phyloP scores from a whole-genome alignment of 2,113 vertebrate genomes.

The Enhydra lutris region DNA sequence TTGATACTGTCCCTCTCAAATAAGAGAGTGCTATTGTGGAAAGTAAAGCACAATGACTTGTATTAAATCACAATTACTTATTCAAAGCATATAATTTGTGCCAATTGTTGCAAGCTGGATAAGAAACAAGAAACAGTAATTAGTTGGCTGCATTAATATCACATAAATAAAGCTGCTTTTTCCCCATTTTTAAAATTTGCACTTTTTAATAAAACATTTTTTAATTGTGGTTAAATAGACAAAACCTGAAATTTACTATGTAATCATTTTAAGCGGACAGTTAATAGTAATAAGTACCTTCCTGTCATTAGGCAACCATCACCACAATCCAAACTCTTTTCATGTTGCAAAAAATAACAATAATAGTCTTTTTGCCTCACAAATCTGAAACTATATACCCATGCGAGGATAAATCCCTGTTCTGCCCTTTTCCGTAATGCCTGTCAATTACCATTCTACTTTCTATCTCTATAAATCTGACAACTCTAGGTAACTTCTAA shows the following conservation, averaged over 20 bases:
- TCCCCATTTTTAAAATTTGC: background rate
- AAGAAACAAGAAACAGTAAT: background rate
- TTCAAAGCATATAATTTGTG: background rate
- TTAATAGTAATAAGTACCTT: background rate
- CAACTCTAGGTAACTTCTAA: background rate
- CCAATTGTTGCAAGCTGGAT: background rate
- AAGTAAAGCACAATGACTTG: background rate
- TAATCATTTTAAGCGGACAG: background rate
- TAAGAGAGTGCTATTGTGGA: background rate
- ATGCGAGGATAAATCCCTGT: background rate
- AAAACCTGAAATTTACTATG: background rate
- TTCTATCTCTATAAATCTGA: background rate
- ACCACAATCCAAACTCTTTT: background rate
- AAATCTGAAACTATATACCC: background rate
- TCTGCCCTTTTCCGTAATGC: background rate
- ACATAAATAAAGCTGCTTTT: background rate
- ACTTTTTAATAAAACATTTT: background rate
- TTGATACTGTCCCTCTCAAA: background rate
- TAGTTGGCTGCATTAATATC: constrained; percentile 13
- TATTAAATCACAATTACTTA: background rate
- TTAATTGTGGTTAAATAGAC: background rate
- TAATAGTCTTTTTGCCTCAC: background rate
- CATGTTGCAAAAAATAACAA: background rate
- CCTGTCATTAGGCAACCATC: background rate
- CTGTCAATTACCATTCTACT: background rate